A percentile compares a stretch with the other conserved stretches of the same genome.
phyloP scores from a whole-genome alignment of 2,113 vertebrate species.

The Phylloscopus whistleri region DNA sequence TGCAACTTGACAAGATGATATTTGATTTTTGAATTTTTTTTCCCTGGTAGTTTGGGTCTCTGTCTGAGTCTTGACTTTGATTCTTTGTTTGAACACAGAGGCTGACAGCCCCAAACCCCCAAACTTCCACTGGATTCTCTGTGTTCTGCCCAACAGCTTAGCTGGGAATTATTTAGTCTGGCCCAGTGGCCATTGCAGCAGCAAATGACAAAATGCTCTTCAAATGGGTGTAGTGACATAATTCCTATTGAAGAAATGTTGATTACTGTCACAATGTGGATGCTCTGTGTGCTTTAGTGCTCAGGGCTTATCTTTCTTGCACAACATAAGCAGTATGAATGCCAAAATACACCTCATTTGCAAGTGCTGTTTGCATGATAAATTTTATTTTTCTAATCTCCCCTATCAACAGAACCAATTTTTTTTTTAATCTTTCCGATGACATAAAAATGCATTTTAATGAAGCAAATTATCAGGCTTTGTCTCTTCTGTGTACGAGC shows the following conservation, averaged over 20 bases:
- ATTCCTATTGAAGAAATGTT: neutral
- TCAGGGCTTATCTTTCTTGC: neutral
- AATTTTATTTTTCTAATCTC: conserved; percentile 39
- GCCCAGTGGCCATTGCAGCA: neutral
- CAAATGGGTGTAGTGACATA: neutral
- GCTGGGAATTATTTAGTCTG: neutral
- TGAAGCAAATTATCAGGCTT: conserved; percentile 9
- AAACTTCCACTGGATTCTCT: neutral
- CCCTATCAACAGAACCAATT: neutral
- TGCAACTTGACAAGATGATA: neutral
- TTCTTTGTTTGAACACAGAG: neutral
- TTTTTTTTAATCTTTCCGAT: neutral
- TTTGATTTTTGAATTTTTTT: neutral
- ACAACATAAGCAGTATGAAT: neutral
- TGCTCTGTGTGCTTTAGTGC: neutral
- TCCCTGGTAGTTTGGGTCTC: neutral
- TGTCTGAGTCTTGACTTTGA: neutral
- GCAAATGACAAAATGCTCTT: neutral
- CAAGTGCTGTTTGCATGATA: conserved; percentile 7
- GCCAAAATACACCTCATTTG: conserved; percentile 22
- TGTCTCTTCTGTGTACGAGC: neutral
- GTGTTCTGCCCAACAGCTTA: neutral
- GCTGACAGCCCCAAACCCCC: neutral
- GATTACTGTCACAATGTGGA: neutral
- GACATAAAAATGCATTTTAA: conserved; percentile 32